These are phyloP conservation scores for Drosophila maculinotata DNA, from an alignment of 2,888 invertebrate genomes.

Conservation along the genomic window DNA sequence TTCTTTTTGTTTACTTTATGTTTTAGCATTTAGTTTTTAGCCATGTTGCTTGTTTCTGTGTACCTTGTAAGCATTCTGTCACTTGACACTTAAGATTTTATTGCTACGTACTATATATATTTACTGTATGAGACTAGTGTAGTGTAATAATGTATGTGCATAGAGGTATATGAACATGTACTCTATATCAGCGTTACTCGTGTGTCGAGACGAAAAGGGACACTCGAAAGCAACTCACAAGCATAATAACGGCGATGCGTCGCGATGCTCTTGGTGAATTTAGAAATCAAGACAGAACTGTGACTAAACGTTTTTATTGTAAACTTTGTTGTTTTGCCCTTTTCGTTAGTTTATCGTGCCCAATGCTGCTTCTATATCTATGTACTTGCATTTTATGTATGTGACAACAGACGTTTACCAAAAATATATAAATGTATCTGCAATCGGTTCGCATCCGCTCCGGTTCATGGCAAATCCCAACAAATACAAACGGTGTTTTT, in stretches of 20 bases:
- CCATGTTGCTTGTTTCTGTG: conserved; percentile 52
- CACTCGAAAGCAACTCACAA: too few relatives aligned
- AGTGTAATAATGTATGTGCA: conserved; percentile 12
- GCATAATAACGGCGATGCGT: too few relatives aligned
- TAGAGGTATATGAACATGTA: too few relatives aligned
- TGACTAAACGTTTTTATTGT: too few relatives aligned
- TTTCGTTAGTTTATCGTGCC: too few relatives aligned
- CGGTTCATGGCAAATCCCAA: conserved; percentile 24
- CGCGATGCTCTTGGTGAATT: too few relatives aligned
- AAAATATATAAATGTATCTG: conserved; percentile 48
- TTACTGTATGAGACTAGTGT: conserved; percentile 13
- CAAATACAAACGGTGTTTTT: conserved; percentile 2
- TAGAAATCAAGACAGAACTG: too few relatives aligned
- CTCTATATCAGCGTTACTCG: too few relatives aligned
- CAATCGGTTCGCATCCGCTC: conserved; percentile 18
- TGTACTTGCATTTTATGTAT: conserved; percentile 11
- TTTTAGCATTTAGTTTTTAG: conserved; percentile 30
- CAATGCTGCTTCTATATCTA: not conserved
- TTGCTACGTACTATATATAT: conserved; percentile 16
- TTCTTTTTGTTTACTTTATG: conserved; percentile 14
- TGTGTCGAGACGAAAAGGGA: too few relatives aligned
- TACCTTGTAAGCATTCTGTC: conserved; percentile 37
- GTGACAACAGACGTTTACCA: conserved; percentile 44
- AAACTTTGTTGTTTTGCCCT: too few relatives aligned
- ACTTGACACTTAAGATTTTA: conserved; percentile 23